Percentiles rank a stretch among this genome's conserved stretches.
These are phyloP conservation scores for Eleutherodactylus coqui DNA, from an alignment of 2,797 vertebrate species.

Conservation along the genomic window DNA sequence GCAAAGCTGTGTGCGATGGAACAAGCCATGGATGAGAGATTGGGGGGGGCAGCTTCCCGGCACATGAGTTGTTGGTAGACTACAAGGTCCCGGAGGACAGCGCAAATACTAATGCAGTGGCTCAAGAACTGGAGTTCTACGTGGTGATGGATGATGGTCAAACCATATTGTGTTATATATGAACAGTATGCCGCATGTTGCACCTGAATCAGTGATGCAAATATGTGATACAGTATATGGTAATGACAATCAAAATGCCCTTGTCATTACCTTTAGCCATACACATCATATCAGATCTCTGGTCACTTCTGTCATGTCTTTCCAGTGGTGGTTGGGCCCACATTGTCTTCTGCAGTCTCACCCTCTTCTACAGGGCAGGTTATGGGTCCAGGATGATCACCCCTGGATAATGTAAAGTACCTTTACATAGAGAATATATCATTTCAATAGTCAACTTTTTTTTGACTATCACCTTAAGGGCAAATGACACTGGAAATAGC, in stretches of 20 bases:
- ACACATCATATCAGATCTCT: conserved; percentile 86
- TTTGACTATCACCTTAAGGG: conserved; percentile 78
- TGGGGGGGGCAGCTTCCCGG: not conserved
- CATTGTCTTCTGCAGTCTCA: not conserved
- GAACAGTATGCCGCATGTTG: conserved; percentile 49
- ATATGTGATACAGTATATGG: conserved; percentile 70
- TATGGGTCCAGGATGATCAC: conserved; percentile 58
- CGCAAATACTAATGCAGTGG: not conserved
- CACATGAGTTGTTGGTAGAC: conserved; percentile 27
- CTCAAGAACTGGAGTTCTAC: not conserved
- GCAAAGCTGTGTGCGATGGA: conserved; percentile 70
- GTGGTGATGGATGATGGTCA: conserved; percentile 23
- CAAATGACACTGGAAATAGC: conserved; percentile 86
- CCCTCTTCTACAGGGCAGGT: not conserved
- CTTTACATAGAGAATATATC: conserved; percentile 84
- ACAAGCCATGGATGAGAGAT: conserved; percentile 75
- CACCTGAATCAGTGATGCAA: conserved; percentile 58
- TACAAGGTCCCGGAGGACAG: not conserved
- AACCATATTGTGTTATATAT: conserved; percentile 53
- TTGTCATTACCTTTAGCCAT: conserved; percentile 91
- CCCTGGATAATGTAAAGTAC: conserved; percentile 72
- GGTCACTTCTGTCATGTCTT: not conserved
- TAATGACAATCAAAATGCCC: conserved; percentile 89
- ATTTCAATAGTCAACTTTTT: conserved; percentile 75
- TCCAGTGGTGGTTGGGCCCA: not conserved